Conservation (phyloP, 2,797 vertebrate genomes). For the Myoxocephalus aenaeus region DNA sequence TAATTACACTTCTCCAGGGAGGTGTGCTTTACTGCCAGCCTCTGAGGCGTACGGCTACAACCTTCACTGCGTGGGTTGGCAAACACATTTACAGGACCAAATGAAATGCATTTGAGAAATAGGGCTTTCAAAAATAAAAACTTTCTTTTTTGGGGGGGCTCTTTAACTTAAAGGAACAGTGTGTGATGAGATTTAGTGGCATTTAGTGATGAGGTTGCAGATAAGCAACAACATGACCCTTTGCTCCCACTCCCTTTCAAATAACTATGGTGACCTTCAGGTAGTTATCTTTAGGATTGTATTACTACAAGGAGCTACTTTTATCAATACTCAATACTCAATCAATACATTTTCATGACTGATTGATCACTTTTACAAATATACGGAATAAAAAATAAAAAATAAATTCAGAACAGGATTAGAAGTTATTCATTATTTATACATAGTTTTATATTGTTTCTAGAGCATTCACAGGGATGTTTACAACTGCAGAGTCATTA, state of each 20-base stretch:
- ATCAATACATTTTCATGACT: neutral
- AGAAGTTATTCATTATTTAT: neutral
- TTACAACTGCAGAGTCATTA: neutral
- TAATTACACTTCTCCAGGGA: neutral
- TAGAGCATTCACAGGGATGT: neutral
- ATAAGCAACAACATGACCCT: too few species aligned
- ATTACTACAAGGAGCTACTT: too few species aligned
- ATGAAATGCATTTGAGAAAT: neutral
- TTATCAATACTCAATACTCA: too few species aligned
- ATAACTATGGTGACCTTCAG: neutral
- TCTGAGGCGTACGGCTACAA: neutral
- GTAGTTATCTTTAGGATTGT: neutral
- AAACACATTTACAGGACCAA: neutral
- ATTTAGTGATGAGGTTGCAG: too few species aligned
- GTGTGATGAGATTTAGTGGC: too few species aligned
- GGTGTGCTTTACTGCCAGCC: neutral
- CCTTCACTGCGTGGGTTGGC: neutral
- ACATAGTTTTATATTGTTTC: neutral
- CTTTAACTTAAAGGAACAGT: too few species aligned
- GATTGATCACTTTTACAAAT: neutral
- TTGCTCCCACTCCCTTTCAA: too few species aligned
- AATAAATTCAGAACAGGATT: neutral
- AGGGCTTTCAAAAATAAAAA: too few species aligned
- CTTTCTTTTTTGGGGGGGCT: too few species aligned
- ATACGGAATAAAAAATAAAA: too few species aligned